Evolutionary conservation across 1,140 invertebrate genomes (phyloP), one percentile per base, ranked within the genome.

Genomic region (Drosophila bifasciata): DNA sequence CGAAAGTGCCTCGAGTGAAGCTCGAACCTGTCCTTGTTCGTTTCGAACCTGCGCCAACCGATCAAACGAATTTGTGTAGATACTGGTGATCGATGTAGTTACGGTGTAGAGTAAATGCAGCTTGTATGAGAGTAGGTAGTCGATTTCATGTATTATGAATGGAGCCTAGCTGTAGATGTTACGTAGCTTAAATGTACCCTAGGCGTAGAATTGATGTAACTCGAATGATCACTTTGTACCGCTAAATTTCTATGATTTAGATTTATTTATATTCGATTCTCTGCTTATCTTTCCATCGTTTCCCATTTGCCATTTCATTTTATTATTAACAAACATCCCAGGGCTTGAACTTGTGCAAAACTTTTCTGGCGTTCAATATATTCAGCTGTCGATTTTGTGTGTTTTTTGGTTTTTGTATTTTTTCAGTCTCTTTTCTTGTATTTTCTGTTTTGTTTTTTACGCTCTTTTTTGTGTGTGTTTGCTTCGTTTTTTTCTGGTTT

Each of bases 331-430:
- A 21, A 21, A 76, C 61, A 36, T 81, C 59, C 28, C 48, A 44
- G 48, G 75, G 32, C 59, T 71, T 76, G 75, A 83, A 84, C 66
- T 79, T 84, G 48, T 40, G 46, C 45, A 28, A 80, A 84, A 80
- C 51, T 76, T 85, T 45, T 76, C 68, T 46, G 60, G 63, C 55
- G 60, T 66, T 75, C 64, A 68, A 86, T 71, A 77, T 58, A 74
- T 86, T 67, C 62, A 67, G 63, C 57, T 75, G 60, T 21, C 28
- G 3, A 1, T 9, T 57, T 70, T 67, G 28, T 46, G 23, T 67
- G 28, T 46, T 13, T 28, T 28, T 41, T n/a, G n/a, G 32, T 40
- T 40, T 21, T 21, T 21, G 19, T 21, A 21, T 13, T 55, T 44
- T 64, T 25, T 17, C 15, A 32, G 17, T 60, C 16, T 28, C 23